Conservation (phyloP, 2,888 invertebrate species). For the Megamerina dolium region DNA sequence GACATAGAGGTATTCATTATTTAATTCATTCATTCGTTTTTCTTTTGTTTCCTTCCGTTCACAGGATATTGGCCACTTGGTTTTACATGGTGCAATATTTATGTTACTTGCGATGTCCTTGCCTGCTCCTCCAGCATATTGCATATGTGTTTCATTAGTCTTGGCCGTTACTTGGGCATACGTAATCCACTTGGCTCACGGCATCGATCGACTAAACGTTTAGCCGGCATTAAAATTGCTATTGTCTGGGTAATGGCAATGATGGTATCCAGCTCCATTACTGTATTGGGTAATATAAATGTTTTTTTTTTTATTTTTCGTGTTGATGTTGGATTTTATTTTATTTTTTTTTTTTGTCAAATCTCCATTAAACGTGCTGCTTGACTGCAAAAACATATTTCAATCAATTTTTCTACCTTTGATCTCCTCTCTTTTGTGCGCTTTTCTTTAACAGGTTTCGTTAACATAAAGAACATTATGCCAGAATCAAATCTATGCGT, state of each 20-base stretch:
- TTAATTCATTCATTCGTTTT: too few relatives aligned
- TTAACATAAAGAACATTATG: slow-evolving; percentile 74
- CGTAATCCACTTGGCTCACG: slow-evolving; percentile 81
- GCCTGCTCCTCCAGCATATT: slow-evolving; percentile 94
- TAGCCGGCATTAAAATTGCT: slow-evolving; percentile 81
- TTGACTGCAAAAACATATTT: too few relatives aligned
- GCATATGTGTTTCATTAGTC: slow-evolving; percentile 87
- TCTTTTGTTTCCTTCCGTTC: slow-evolving; percentile 30
- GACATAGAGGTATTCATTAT: too few relatives aligned
- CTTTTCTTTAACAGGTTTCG: slow-evolving; percentile 56
- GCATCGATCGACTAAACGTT: slow-evolving; percentile 74
- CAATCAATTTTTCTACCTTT: slow-evolving; percentile 7
- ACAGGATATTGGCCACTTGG: slow-evolving; percentile 90
- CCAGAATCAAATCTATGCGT: slow-evolving; percentile 69
- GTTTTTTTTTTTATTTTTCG: neutral
- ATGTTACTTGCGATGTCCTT: slow-evolving; percentile 92
- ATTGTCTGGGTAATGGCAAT: slow-evolving; percentile 89
- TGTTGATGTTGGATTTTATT: too few relatives aligned
- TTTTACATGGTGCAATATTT: slow-evolving; percentile 87
- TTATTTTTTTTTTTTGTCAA: too few relatives aligned
- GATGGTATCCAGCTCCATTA: slow-evolving; percentile 80
- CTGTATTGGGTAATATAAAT: slow-evolving; percentile 64
- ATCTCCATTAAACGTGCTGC: neutral
- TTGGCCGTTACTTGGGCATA: slow-evolving; percentile 82
- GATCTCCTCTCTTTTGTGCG: slow-evolving; percentile 6